Conservation (phyloP, 2,888 invertebrate species). For the Tridacna crocea region DNA sequence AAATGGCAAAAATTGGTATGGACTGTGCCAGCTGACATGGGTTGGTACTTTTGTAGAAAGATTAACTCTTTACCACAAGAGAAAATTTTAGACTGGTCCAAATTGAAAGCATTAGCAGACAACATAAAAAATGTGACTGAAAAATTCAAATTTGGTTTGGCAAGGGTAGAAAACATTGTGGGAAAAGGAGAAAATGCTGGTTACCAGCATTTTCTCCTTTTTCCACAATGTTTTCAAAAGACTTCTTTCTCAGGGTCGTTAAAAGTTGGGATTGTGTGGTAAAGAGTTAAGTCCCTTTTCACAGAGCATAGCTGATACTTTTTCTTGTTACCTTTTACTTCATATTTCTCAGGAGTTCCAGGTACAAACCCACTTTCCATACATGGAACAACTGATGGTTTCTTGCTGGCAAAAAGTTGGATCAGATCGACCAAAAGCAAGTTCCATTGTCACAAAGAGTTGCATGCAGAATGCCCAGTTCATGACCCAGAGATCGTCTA, state of each 20-base stretch:
- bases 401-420: conserved; percentile 68
- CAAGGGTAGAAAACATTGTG: neutral
- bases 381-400: conserved; percentile 72
- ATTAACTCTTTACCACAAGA: no score
- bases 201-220: neutral
- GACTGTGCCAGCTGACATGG: neutral
- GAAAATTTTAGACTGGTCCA: no score
- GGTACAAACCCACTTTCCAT: conserved; percentile 72
- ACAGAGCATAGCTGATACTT: no score
- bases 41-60: neutral
- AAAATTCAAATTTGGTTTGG: neutral
- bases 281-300: no score
- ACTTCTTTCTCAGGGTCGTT: neutral
- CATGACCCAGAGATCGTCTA: conserved; percentile 63
- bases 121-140: no score
- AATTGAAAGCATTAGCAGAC: no score
- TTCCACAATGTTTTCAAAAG: neutral
- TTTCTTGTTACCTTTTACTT: no score
- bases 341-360: conserved; percentile 65
- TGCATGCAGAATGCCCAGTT: conserved; percentile 69
- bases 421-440: conserved; percentile 68
- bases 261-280: no score
- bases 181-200: neutral
- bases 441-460: conserved; percentile 53
- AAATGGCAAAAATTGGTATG: neutral